Percentiles rank a stretch among this genome's conserved stretches.
Conservation (phyloP, 2,113 vertebrate species). For the Clupea harengus region DNA sequence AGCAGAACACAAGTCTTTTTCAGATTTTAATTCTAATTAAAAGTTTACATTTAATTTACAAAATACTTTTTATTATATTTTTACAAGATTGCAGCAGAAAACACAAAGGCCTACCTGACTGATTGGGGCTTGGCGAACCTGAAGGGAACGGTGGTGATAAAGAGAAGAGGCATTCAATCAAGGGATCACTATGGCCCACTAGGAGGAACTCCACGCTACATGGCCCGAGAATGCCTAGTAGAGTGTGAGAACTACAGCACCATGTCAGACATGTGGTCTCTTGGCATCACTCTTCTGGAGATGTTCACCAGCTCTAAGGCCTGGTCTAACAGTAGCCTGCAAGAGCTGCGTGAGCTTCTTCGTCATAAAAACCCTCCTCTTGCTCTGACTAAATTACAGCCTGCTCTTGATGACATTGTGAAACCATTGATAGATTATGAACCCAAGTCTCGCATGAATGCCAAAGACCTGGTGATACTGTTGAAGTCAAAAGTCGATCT, state of each 20-base stretch:
- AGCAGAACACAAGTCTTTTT: too few relatives aligned
- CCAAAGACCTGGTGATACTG: neutral
- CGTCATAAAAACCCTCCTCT: neutral
- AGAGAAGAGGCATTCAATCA: neutral
- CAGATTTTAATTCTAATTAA: too few relatives aligned
- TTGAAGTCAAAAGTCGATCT: neutral
- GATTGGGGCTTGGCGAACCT: neutral
- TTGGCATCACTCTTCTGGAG: constrained; percentile 6
- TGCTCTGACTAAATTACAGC: neutral
- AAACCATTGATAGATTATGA: neutral
- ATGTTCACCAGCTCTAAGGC: neutral
- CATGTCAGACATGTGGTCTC: constrained; percentile 6
- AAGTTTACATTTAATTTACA: too few relatives aligned
- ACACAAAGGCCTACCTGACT: neutral
- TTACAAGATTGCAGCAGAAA: neutral
- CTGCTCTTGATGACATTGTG: neutral
- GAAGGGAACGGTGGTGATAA: neutral
- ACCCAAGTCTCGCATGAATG: neutral
- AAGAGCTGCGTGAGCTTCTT: neutral
- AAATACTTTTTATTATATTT: neutral
- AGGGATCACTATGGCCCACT: neutral
- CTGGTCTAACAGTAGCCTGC: neutral
- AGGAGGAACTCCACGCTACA: neutral
- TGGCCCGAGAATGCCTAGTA: neutral
- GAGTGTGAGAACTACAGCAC: neutral